Evolutionary conservation across 2,888 invertebrate species (phyloP).

Genomic region (Harmothoe impar): DNA sequence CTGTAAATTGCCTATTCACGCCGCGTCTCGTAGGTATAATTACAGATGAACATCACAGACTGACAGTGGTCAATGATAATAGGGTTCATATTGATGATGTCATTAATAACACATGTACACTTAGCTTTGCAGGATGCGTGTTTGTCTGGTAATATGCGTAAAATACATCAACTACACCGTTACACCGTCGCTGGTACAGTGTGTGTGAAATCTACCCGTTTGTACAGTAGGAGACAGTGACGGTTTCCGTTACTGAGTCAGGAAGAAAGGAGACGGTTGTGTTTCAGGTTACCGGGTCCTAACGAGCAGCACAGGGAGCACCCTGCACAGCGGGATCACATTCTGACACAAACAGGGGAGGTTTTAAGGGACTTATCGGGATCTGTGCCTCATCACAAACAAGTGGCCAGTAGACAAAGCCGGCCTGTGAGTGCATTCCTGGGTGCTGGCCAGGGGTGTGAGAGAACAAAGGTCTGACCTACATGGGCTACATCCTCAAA

Average conservation of each 20-base stretch:
- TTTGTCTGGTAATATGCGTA: neutral
- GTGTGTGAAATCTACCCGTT: neutral
- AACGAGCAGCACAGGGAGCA: neutral
- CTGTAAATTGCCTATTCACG: slow-evolving; percentile 12
- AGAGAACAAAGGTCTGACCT: too few species aligned
- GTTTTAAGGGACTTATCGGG: too few species aligned
- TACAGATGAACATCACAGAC: neutral
- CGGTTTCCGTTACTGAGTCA: too few species aligned
- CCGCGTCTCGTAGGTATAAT: neutral
- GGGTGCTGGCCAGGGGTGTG: too few species aligned
- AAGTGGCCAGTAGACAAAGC: too few species aligned
- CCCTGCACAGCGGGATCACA: too few species aligned
- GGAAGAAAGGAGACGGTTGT: neutral
- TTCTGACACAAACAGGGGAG: too few species aligned
- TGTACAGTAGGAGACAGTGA: neutral
- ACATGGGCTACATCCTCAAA: too few species aligned
- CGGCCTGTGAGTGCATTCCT: too few species aligned
- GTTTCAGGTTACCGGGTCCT: neutral
- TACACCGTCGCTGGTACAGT: neutral
- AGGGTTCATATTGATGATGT: neutral
- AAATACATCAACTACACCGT: neutral
- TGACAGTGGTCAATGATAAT: neutral
- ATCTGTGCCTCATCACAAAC: too few species aligned
- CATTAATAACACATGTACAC: neutral
- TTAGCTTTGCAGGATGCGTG: slow-evolving; percentile 10